Percentiles rank a stretch among this genome's conserved stretches.
phyloP scores from a whole-genome alignment of 2,888 invertebrate species.

The Ceramica pisi region DNA sequence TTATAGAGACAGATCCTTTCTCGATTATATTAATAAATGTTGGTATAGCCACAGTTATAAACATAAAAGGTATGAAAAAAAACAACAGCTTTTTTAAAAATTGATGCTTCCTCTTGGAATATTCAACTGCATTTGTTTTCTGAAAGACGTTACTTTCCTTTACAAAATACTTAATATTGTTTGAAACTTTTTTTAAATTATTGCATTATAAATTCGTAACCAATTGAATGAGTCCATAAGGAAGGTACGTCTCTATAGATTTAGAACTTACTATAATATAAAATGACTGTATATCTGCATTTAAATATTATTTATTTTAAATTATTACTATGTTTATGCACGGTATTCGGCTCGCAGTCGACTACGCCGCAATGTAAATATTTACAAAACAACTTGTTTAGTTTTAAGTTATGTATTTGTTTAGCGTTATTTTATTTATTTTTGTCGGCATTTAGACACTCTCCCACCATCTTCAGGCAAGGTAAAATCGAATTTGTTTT shows the following conservation, averaged over 20 bases:
- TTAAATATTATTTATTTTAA: slow-evolving; percentile 60
- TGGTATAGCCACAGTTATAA: not conserved
- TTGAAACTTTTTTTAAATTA: not conserved
- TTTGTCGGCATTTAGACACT: slow-evolving; percentile 77
- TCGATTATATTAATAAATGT: not conserved
- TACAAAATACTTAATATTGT: not conserved
- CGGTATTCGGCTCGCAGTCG: slow-evolving; percentile 33
- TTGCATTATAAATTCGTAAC: not conserved
- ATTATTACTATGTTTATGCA: slow-evolving; percentile 42
- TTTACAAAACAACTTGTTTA: slow-evolving; percentile 62
- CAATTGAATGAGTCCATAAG: not conserved
- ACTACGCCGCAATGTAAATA: slow-evolving; percentile 67
- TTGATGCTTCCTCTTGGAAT: not conserved
- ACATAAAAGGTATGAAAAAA: not conserved
- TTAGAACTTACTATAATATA: slow-evolving; percentile 52
- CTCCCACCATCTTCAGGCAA: slow-evolving; percentile 80
- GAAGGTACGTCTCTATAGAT: slow-evolving; percentile 17
- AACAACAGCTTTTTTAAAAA: not conserved
- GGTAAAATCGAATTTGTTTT: slow-evolving; percentile 35
- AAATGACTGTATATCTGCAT: slow-evolving; percentile 65
- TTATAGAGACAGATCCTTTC: not conserved
- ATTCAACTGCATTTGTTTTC: not conserved
- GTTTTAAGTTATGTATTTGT: slow-evolving; percentile 70
- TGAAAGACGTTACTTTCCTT: not conserved
- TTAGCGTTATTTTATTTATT: slow-evolving; percentile 71